phyloP scores from a whole-genome alignment of 2,797 vertebrate species.

The Neosilurus hyrtlii region DNA sequence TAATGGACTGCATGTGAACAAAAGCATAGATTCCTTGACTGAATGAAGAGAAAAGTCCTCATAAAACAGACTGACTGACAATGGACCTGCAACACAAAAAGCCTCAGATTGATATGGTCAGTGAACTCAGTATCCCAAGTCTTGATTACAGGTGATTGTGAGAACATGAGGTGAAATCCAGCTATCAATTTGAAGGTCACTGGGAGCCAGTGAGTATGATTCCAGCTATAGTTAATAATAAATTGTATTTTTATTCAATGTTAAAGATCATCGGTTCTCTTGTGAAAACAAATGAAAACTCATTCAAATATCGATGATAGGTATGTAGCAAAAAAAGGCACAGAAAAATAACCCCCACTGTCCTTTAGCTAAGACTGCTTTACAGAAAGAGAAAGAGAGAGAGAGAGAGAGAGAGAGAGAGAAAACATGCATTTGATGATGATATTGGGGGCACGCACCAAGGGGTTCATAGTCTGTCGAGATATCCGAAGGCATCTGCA shows the following conservation, averaged over 20 bases:
- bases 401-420: no score
- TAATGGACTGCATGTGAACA: background rate
- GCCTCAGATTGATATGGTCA: constrained; percentile 1
- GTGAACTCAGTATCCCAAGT: background rate
- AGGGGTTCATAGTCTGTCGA: constrained; percentile 73
- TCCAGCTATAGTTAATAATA: background rate
- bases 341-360: no score
- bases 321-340: background rate
- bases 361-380: background rate
- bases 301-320: background rate
- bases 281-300: background rate
- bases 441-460: constrained; percentile 60
- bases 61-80: constrained; percentile 15
- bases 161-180: constrained; percentile 11
- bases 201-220: background rate
- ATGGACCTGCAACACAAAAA: background rate
- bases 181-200: background rate
- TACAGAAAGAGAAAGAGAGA: background rate
- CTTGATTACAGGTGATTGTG: constrained; percentile 12
- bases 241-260: background rate
- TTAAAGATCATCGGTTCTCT: background rate
- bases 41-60: background rate
- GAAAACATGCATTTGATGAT: constrained; percentile 18
- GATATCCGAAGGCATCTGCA: constrained; percentile 61
- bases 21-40: background rate